phyloP scores from a whole-genome alignment of 1,140 invertebrate species.

The Brachionus rotundiformis region DNA sequence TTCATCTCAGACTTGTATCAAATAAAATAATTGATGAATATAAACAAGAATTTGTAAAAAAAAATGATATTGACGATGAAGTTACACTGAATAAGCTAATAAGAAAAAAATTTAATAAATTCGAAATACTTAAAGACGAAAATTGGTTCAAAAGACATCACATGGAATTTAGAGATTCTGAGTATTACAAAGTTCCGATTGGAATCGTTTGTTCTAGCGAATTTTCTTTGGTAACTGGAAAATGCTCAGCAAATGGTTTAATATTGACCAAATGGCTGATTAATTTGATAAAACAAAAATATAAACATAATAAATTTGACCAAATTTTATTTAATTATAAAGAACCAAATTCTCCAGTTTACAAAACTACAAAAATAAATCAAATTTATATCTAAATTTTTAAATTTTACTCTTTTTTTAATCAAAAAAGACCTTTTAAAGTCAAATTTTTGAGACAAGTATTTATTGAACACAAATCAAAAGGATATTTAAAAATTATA shows the following conservation, averaged over 20 bases:
- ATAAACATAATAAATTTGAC: conserved; percentile 13
- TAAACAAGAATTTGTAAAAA: not conserved
- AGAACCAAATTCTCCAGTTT: conserved; percentile 18
- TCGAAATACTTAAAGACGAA: conserved; percentile 31
- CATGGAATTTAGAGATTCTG: conserved; percentile 3
- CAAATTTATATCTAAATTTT: conserved; percentile 15
- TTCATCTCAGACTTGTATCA: conserved; percentile 18
- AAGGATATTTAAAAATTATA: not conserved
- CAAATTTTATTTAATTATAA: conserved; percentile 19
- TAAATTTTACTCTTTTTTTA: no score
- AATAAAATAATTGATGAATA: conserved; percentile 23
- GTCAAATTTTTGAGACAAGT: not conserved
- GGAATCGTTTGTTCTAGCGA: conserved; percentile 35
- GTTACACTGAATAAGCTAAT: conserved; percentile 8
- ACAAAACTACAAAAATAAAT: conserved; percentile 34
- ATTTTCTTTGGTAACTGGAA: conserved; percentile 28
- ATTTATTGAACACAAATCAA: not conserved
- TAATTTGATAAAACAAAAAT: not conserved
- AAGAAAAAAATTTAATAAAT: conserved; percentile 39
- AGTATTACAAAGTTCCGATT: not conserved
- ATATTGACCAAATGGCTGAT: conserved; percentile 16
- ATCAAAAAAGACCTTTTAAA: not conserved
- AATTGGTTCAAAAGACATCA: not conserved
- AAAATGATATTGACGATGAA: not conserved
- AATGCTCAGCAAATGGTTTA: conserved; percentile 38